Evolutionary conservation across 2,888 invertebrate species (phyloP).

Genomic region (Ennomos quercinarius): DNA sequence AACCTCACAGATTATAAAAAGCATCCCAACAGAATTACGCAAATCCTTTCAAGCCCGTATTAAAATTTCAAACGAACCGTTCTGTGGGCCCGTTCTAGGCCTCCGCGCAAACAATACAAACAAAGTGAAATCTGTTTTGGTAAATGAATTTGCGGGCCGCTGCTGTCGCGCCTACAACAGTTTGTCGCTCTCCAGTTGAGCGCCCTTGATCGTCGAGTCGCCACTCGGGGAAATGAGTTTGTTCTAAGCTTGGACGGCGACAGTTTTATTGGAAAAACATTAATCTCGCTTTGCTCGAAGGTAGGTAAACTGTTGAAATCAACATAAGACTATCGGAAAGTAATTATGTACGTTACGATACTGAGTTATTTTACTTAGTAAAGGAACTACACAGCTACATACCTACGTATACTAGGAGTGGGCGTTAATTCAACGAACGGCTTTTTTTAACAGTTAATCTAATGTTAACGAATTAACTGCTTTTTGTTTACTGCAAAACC

Average conservation of each 20-base stretch:
- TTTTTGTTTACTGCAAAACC: no score
- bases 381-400: no score
- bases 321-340: no score
- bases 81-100: slow-evolving; percentile 13
- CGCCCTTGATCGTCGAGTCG: slow-evolving; percentile 19
- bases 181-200: slow-evolving; percentile 23
- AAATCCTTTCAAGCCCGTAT: slow-evolving; percentile 26
- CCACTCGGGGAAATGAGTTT: slow-evolving; percentile 15
- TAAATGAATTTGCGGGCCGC: slow-evolving; percentile 26
- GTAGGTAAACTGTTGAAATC: background rate
- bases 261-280: slow-evolving; percentile 11
- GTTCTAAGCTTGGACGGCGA: slow-evolving; percentile 14
- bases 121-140: slow-evolving; percentile 21
- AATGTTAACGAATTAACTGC: no score
- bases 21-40: slow-evolving; percentile 14
- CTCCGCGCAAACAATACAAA: slow-evolving; percentile 19
- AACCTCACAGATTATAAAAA: slow-evolving; percentile 22
- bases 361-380: no score
- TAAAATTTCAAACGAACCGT: slow-evolving; percentile 22
- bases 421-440: no score
- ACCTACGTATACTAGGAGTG: no score
- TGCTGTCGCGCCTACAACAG: slow-evolving; percentile 13
- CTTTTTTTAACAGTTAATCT: no score
- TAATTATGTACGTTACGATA: no score
- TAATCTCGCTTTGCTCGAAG: slow-evolving; percentile 2